A percentile compares a stretch with the other conserved stretches of the same genome.
phyloP scores from a whole-genome alignment of 2,797 vertebrate species.

The Chloroceryle amazona region DNA sequence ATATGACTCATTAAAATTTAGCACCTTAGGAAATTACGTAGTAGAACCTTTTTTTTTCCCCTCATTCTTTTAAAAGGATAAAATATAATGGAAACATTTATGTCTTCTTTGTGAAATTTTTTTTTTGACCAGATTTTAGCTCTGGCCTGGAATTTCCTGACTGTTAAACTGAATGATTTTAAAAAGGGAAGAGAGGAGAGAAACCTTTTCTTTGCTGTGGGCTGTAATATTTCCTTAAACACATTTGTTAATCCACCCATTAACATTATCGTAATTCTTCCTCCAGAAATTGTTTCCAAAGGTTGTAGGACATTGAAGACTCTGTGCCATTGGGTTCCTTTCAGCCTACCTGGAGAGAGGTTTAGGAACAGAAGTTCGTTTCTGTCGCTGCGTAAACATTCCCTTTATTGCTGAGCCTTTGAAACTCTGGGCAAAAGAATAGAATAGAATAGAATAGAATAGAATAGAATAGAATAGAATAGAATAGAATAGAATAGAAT shows the following conservation, averaged over 20 bases:
- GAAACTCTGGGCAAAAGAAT: background rate
- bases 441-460: fast-evolving
- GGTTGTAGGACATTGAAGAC: background rate
- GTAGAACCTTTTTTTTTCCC: background rate
- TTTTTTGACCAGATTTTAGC: background rate
- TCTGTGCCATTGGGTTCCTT: fast-evolving
- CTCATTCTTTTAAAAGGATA: background rate
- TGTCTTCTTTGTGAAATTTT: background rate
- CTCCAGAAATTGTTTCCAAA: background rate
- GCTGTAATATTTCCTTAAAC: background rate
- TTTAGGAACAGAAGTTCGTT: background rate
- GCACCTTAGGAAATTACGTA: background rate
- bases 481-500: fast-evolving
- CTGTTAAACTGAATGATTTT: background rate
- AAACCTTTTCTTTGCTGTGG: background rate
- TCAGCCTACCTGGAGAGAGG: background rate
- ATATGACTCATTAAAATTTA: background rate
- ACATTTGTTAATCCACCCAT: background rate
- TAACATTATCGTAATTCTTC: background rate
- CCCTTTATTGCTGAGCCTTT: background rate
- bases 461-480: too few species aligned
- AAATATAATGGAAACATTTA: background rate
- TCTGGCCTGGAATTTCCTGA: background rate
- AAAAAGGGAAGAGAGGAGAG: background rate
- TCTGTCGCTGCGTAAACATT: background rate